These are phyloP conservation scores for Hypanus sabinus DNA, from an alignment of 2,113 vertebrate genomes.

Conservation along the genomic window DNA sequence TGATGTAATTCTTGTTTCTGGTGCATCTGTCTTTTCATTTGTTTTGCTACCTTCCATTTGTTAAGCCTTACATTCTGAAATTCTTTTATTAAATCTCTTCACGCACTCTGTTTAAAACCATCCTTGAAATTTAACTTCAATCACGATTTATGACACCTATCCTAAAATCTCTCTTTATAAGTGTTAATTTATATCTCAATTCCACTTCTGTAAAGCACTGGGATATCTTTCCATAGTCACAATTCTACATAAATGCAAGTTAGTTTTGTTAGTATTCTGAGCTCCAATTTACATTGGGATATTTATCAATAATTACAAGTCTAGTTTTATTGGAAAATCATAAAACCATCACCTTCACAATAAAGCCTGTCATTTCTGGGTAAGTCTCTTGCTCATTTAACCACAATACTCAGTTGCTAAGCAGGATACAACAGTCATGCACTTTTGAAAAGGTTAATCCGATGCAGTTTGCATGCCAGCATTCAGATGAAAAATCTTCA, in stretches of 20 bases:
- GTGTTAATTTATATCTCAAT: not conserved
- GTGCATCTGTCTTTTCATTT: not conserved
- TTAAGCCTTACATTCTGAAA: too few relatives aligned
- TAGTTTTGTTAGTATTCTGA: not conserved
- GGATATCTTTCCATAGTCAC: not conserved
- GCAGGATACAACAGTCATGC: not conserved
- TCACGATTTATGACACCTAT: not conserved
- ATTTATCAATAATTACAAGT: not conserved
- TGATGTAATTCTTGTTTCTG: not conserved
- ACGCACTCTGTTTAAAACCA: not conserved
- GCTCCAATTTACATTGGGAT: not conserved
- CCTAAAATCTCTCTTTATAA: not conserved
- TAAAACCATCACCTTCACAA: conserved; percentile 6
- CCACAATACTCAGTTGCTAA: not conserved
- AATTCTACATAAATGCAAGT: not conserved
- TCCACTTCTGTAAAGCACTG: not conserved
- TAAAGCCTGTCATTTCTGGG: not conserved
- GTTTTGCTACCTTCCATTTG: too few relatives aligned
- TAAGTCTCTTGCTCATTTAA: not conserved
- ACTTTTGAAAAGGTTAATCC: conserved; percentile 3
- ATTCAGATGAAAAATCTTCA: conserved; percentile 25
- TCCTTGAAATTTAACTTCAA: not conserved
- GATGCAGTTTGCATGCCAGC: not conserved
- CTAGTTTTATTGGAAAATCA: too few relatives aligned
- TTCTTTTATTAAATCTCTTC: too few relatives aligned